Evolutionary conservation across 2,797 vertebrate genomes (phyloP), one percentile per base, ranked within the genome.

Genomic region (Cynopterus sphinx): DNA sequence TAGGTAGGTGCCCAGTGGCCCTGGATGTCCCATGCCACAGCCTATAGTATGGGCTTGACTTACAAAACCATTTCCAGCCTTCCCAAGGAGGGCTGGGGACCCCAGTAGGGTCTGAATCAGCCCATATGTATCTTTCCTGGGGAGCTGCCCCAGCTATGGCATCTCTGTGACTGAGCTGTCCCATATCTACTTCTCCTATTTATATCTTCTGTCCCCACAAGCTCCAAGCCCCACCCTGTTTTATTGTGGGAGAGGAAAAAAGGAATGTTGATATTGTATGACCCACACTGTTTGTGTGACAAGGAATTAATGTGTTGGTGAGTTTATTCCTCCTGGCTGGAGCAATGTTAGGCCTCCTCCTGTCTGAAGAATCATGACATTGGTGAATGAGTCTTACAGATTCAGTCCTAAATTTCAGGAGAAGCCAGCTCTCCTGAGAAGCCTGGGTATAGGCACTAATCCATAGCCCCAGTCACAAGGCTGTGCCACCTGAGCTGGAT

Each of bases 371-470:
- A 68, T 0, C 11, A 83, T 87, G 95, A 96, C 73, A 1, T 78
- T 97, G 97, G 87, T 93, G 79, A 88, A 96, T 90, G 95, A 97
- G 81, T 41, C 81, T 97, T 94, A 95, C 41, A 2, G 84, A 88
- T 94, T 90, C 88, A 82, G 90, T 90, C 83, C 26, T 59, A 19
- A 5, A 59, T 96, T 77, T 61, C 85, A 9, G 46, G 71, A 92
- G 83, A 83, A 97, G 93, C 79, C 92, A 95, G 78, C 71, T 90
- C 73, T 97, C 82, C 90, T 0, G 11, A 90, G 88, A 65, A 88
- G 63, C 55, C 19, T 36, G 26, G 43, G 26, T 51, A 51, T 68
- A 1, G 3, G 75, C 43, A 21, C 24, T 2, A 0, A 43, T 49
- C 81, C 77, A 43, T 6, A 28, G 75, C n/a, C 31, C 63, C 41